phyloP scores from a whole-genome alignment of 2,797 vertebrate species.

The Syncerus caffer region DNA sequence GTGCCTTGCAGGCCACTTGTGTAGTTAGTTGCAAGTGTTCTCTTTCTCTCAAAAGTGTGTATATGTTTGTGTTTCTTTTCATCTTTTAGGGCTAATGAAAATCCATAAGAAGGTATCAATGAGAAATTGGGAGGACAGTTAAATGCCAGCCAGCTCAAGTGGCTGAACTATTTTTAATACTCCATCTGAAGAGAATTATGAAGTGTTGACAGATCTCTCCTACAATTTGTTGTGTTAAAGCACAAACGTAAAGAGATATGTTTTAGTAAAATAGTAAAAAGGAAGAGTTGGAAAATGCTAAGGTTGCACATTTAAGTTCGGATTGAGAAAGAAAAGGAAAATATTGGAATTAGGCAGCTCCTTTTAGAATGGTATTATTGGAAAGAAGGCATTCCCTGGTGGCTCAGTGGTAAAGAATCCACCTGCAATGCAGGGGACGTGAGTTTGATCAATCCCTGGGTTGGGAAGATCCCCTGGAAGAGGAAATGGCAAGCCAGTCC shows the following conservation, averaged over 20 bases:
- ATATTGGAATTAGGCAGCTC: not conserved
- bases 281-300: not conserved
- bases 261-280: conserved; percentile 19
- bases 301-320: not conserved
- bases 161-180: not conserved
- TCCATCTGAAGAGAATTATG: not conserved
- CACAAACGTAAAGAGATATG: not conserved
- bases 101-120: not conserved
- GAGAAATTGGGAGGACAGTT: not conserved
- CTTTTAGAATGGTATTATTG: conserved; percentile 22
- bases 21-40: not conserved
- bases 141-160: not conserved
- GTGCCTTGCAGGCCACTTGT: not conserved
- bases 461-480: not conserved
- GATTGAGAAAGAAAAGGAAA: not conserved
- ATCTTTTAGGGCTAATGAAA: not conserved
- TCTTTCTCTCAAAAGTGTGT: not conserved
- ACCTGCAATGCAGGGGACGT: not conserved
- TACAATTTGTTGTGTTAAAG: not conserved
- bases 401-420: not conserved
- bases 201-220: not conserved
- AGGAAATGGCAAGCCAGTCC: not conserved
- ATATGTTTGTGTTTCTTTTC: not conserved
- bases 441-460: not conserved
- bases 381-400: not conserved